Base-by-base conservation (phyloP, 2,113 vertebrate species). In the Salminus brasiliensis region DNA sequence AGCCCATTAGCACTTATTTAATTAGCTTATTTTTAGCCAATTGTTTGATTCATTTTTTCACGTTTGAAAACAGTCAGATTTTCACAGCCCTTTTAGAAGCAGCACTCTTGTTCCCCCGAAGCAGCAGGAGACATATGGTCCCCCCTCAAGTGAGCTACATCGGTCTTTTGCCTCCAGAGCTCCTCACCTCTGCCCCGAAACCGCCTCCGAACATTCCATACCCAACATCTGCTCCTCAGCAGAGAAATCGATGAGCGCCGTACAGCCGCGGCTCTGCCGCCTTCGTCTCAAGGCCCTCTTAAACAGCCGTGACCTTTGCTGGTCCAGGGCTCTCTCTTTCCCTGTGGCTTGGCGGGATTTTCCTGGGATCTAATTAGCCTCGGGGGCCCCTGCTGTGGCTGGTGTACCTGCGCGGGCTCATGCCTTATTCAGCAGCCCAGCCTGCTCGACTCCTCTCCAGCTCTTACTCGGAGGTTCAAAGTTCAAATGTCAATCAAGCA, bases 381-480 rank as follows among this genome's bases (percentile, higher is more conserved):
- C 78, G 78, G 74, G 87, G 77, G 85, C 78, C 76, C 25, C 70
- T 73, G 70, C 34, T 72, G 30, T 52, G 71, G 84, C 70, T 27
- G 69, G 34, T 59, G 49, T 81, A 83, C 49, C 74, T 80, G 60
- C 68, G 62, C 59, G 27, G 29, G 25, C 81, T 85, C 84, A 88
- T 87, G 82, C 66, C 82, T 89, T 87, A 89, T 90, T 88, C 85
- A 90, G 76, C n/a, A 82, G 73, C 43, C 49, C 15, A 1, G n/a
- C 27, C 73, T 16, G 76, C 65, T 76, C 29, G 27, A 66, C 81
- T 81, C 77, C 36, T 41, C 52, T 30, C 36, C 72, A 49, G 59
- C 67, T 62, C 79, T 72, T 59, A 16, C 18, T 53, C 62, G 39
- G 72, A 63, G 52, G 67, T 36, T 81, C 84, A 85, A 69, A 75